Evolutionary conservation across 1,140 invertebrate species (phyloP), one percentile per base, ranked within the genome.

Genomic region (Antheraea pernyi): DNA sequence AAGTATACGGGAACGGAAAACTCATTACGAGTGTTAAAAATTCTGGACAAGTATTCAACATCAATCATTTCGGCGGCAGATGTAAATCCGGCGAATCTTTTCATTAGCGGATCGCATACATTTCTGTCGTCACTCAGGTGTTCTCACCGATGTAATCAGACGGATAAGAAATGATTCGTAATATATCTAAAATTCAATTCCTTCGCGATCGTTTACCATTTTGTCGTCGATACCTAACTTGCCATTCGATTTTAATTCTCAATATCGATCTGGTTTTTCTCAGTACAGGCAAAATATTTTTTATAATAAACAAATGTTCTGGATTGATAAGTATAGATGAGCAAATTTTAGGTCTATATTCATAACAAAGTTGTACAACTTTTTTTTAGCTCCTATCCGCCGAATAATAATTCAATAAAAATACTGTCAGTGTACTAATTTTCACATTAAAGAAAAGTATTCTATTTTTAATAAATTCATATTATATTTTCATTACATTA

Each of bases 31-130:
- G 37, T 18, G 22, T 42, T 39, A 36, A 65, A 65, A 65, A 65
- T 64, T 62, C 60, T 69, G 62, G 42, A 46, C 46, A 60, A 72
- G 65, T 70, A 70, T 72, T 69, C 61, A 61, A 46, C 75, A 78
- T 78, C 73, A 72, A 73, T 78, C 76, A 78, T 59, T 64, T 4
- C 16, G 62, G 60, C 42, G 76, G 75, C 76, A 75, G 73, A 71
- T 73, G 76, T 69, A 75, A 71, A 71, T 37, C 71, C 70, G 39
- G 59, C 70, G 75, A 75, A 78, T 71, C 67, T 68, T 71, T 78
- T 78, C 76, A 78, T 78, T 78, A 75, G 73, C 58, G 67, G 59
- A 73, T 65, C 65, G 18, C 71, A 78, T 78, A 78, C 75, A 75
- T 77, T 77, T 70, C 70, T 65, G 59, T 61, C 70, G 67, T n/a